These are phyloP conservation scores for Brachionus manjavacas DNA, from an alignment of 1,140 invertebrate species.

Conservation along the genomic window DNA sequence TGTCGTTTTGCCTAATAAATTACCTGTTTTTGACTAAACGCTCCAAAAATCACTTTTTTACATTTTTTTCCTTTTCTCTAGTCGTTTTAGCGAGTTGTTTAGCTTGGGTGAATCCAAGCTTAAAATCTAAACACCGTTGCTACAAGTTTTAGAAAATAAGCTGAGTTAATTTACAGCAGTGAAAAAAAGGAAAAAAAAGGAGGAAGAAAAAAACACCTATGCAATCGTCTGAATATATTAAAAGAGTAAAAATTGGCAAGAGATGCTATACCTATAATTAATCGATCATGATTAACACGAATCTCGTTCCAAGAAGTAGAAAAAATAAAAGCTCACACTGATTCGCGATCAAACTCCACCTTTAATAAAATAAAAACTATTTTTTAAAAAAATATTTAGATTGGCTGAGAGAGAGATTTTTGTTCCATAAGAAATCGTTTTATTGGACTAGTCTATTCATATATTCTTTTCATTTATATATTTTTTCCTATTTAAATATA, in stretches of 20 bases:
- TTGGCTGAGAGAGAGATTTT: neutral
- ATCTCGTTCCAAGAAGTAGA: constrained; percentile 5
- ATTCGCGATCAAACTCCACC: neutral
- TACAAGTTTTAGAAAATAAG: neutral
- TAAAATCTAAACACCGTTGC: constrained; percentile 8
- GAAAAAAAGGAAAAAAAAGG: too few relatives aligned
- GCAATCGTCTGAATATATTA: neutral
- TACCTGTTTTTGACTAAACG: constrained; percentile 33
- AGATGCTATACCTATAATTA: constrained; percentile 16
- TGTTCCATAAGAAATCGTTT: neutral
- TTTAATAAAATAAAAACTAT: neutral
- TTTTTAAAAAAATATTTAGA: too few relatives aligned
- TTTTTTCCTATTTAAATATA: constrained; percentile 7
- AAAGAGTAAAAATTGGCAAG: neutral
- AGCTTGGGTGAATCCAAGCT: neutral
- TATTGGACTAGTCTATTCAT: too few relatives aligned
- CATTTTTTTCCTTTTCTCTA: neutral
- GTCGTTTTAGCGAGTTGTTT: neutral
- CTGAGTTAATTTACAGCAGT: neutral
- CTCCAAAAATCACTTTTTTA: constrained; percentile 23
- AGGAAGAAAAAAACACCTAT: neutral
- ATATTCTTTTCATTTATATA: too few relatives aligned
- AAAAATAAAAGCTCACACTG: neutral
- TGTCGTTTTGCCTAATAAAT: neutral
- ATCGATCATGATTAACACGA: neutral